Percentiles rank a stretch among this genome's conserved stretches.
These are phyloP conservation scores for Microcebus murinus DNA, from an alignment of 2,113 vertebrate genomes.

Conservation along the genomic window DNA sequence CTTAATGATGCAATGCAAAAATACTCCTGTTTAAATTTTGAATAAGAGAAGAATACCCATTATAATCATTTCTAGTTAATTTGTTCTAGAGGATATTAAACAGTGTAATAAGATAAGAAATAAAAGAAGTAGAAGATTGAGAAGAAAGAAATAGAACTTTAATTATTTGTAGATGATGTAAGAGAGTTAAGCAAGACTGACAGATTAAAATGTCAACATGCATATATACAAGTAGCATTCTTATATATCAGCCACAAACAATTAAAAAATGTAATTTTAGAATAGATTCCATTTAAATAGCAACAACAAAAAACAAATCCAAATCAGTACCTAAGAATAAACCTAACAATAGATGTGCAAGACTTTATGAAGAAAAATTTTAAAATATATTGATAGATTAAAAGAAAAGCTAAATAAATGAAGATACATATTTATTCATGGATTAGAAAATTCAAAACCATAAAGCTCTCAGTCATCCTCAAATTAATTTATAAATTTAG, in stretches of 20 bases:
- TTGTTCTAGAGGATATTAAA: neutral
- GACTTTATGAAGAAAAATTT: neutral
- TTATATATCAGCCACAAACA: neutral
- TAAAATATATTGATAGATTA: neutral
- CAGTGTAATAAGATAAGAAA: neutral
- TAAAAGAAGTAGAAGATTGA: neutral
- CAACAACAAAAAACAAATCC: neutral
- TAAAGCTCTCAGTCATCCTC: neutral
- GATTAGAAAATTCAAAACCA: neutral
- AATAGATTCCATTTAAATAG: neutral
- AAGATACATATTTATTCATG: neutral
- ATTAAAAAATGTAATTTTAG: neutral
- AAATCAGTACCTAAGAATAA: neutral
- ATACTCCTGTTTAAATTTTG: neutral
- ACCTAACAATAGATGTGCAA: neutral
- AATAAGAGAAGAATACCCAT: neutral
- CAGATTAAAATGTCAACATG: neutral
- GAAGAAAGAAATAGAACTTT: neutral
- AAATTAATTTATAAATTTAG: neutral
- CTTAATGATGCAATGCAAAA: neutral
- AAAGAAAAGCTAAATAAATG: slow-evolving; percentile 23
- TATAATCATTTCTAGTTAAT: neutral
- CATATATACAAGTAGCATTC: neutral
- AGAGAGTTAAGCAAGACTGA: neutral
- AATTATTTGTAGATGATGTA: neutral